Evolutionary conservation across 1,140 invertebrate genomes (phyloP), one percentile per base, ranked within the genome.

Genomic region (Atta colombica): DNA sequence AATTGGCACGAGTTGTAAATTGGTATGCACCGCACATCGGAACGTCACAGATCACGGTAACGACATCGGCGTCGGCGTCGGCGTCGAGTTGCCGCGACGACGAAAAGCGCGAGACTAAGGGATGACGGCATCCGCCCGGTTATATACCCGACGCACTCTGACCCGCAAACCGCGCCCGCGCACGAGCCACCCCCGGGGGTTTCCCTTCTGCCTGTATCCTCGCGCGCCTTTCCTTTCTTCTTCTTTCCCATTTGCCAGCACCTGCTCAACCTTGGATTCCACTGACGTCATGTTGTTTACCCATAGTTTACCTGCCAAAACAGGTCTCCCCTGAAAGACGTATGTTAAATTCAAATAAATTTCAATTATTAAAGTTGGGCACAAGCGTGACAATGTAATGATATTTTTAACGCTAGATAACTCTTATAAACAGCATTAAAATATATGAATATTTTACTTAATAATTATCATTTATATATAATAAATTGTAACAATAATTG

Each of bases 91-190:
- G 90, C 80, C 90, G 66, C 93, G 86, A 87, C 90, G 92, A 93
- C 93, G 91, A 92, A 92, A 93, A 93, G 90, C 94, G 94, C 93
- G 90, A 94, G 91, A 95, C 94, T 95, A 92, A 94, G 93, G 92
- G 89, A 93, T 92, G 93, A 92, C 89, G 92, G 94, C 93, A 94
- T 93, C 94, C 94, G 93, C 94, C 93, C 94, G 93, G 93, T 94
- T 95, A 95, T 95, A 95, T 95, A 95, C 93, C 92, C 92, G 87
- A 93, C 93, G 92, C 94, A 94, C 93, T 94, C 93, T 94, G 94
- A 94, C 94, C 94, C 93, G 93, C 94, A 94, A 93, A 93, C 91
- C 93, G 93, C 94, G 94, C 94, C 93, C 92, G 94, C 94, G 94
- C 94, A 94, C 78, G 91, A 92, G 91, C 91, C 89, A 90, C 92